phyloP scores from a whole-genome alignment of 2,888 invertebrate genomes.

The Eristalis arbustorum region DNA sequence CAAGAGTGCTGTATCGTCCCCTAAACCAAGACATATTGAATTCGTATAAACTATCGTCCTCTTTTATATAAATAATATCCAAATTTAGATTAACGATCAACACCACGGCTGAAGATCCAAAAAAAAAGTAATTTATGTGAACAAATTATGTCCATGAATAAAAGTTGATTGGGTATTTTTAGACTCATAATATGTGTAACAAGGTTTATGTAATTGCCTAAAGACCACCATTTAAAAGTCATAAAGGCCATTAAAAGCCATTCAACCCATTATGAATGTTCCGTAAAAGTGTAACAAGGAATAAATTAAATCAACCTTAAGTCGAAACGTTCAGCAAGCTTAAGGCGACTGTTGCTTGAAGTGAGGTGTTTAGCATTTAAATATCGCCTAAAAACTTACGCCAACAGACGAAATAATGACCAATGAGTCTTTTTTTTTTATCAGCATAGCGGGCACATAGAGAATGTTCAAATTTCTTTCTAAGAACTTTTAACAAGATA shows the following conservation, averaged over 20 bases:
- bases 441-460: no score
- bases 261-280: background rate
- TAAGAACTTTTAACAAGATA: no score
- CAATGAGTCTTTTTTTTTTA: no score
- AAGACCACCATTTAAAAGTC: background rate
- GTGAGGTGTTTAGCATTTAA: background rate
- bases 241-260: background rate
- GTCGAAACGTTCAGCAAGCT: background rate
- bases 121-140: background rate
- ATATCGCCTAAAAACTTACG: background rate
- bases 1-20: no score
- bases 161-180: background rate
- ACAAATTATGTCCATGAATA: background rate
- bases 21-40: no score
- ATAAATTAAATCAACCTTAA: background rate
- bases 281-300: background rate
- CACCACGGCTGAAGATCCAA: background rate
- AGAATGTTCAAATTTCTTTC: no score
- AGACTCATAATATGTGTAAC: background rate
- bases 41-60: no score
- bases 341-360: background rate
- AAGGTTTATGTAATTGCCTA: background rate
- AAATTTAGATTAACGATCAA: background rate
- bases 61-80: background rate
- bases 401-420: no score